phyloP scores from a whole-genome alignment of 2,797 vertebrate species.

The Morus bassanus region DNA sequence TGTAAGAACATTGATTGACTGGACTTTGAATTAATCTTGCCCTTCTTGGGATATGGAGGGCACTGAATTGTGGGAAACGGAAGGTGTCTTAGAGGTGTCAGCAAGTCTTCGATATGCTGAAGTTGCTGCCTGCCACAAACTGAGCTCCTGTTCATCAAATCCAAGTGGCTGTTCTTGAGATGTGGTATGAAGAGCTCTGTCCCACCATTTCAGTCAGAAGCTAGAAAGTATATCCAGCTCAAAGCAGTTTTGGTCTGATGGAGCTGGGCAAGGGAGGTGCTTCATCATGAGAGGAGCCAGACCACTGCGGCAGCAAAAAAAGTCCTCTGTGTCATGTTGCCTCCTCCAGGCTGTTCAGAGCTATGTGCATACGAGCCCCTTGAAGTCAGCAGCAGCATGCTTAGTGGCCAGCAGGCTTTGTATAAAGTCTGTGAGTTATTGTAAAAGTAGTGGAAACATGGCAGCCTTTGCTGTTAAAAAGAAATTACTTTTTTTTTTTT shows the following conservation, averaged over 20 bases:
- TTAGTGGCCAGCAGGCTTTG: background rate
- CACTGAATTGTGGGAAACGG: background rate
- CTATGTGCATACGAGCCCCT: background rate
- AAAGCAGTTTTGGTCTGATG: background rate
- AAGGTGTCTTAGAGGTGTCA: background rate
- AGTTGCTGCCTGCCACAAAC: background rate
- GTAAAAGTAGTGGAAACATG: background rate
- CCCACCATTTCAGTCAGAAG: background rate
- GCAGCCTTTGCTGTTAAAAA: background rate
- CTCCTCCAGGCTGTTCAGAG: background rate
- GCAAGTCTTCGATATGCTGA: background rate
- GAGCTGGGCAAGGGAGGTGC: background rate
- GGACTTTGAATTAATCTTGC: background rate
- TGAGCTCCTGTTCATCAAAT: background rate
- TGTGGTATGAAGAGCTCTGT: background rate
- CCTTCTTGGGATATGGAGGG: background rate
- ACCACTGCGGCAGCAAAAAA: background rate
- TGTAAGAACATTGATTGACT: background rate
- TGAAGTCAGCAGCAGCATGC: background rate
- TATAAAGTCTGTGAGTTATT: background rate
- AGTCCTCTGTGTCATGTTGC: background rate
- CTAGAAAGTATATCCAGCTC: background rate
- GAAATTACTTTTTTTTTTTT: background rate
- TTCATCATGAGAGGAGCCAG: background rate
- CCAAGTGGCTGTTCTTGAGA: background rate